phyloP scores from a whole-genome alignment of 2,888 invertebrate species.

The Melolontha melolontha region DNA sequence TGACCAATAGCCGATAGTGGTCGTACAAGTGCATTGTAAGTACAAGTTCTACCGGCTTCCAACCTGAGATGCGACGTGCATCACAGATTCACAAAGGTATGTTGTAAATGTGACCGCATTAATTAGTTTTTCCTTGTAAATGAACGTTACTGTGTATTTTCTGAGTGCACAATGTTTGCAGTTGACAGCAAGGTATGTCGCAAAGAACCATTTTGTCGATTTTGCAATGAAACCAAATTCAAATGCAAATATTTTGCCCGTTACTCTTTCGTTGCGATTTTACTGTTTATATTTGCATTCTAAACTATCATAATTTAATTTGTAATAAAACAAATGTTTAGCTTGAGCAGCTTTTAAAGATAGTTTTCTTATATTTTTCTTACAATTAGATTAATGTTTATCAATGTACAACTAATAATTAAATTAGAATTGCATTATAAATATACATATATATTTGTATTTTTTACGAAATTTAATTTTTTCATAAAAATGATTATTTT shows the following conservation, averaged over 20 bases:
- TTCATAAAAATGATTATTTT: too few relatives aligned
- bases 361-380: slow-evolving; percentile 5
- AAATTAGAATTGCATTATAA: too few relatives aligned
- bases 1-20: slow-evolving; percentile 53
- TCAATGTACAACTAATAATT: too few relatives aligned
- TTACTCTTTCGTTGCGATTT: slow-evolving; percentile 39
- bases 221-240: slow-evolving; percentile 38
- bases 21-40: slow-evolving; percentile 53
- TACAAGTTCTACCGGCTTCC: slow-evolving; percentile 51
- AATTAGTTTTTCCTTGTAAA: slow-evolving; percentile 37
- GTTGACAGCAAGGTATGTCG: slow-evolving; percentile 44
- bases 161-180: slow-evolving; percentile 33
- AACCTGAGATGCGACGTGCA: slow-evolving; percentile 70
- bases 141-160: slow-evolving; percentile 39
- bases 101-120: slow-evolving; percentile 49
- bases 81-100: slow-evolving; percentile 71
- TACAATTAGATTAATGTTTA: neutral
- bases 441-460: too few relatives aligned
- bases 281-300: slow-evolving; percentile 34
- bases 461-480: too few relatives aligned
- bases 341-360: neutral
- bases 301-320: slow-evolving; percentile 28
- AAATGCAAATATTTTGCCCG: slow-evolving; percentile 40
- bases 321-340: slow-evolving; percentile 6
- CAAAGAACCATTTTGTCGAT: slow-evolving; percentile 46